A percentile compares a stretch with the other conserved stretches of the same genome.
phyloP scores from a whole-genome alignment of 2,888 invertebrate genomes.

The Drosophila testacea region DNA sequence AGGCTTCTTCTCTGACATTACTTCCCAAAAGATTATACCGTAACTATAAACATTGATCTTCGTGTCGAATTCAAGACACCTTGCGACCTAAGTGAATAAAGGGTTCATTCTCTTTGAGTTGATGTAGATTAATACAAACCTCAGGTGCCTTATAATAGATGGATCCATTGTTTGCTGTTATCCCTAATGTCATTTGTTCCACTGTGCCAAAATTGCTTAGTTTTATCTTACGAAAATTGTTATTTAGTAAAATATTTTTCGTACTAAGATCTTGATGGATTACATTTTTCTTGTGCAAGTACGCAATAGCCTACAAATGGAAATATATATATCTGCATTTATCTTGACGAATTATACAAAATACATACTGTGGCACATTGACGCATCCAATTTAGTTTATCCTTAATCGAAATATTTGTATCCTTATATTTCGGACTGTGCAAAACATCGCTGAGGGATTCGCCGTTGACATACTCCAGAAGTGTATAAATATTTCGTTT shows the following conservation, averaged over 20 bases:
- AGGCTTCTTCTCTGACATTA: too few relatives aligned
- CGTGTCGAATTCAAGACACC: too few relatives aligned
- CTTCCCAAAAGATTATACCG: too few relatives aligned
- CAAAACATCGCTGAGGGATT: slow-evolving; percentile 8
- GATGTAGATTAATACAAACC: too few relatives aligned
- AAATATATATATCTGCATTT: too few relatives aligned
- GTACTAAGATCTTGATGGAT: slow-evolving; percentile 25
- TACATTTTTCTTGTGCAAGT: slow-evolving; percentile 12
- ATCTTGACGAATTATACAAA: background rate
- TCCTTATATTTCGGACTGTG: background rate
- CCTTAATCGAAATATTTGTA: background rate
- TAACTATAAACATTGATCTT: too few relatives aligned
- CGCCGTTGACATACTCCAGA: slow-evolving; percentile 12
- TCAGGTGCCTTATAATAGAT: too few relatives aligned
- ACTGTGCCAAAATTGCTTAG: slow-evolving; percentile 20
- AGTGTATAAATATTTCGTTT: background rate
- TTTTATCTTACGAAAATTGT: background rate
- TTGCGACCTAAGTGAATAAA: too few relatives aligned
- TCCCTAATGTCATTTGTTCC: too few relatives aligned
- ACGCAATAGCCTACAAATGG: slow-evolving; percentile 5
- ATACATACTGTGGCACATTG: slow-evolving; percentile 20
- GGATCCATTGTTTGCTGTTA: too few relatives aligned
- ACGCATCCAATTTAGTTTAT: slow-evolving; percentile 14
- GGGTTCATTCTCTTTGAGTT: too few relatives aligned
- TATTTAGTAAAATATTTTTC: slow-evolving; percentile 2